phyloP scores from a whole-genome alignment of 2,888 invertebrate species.

The Ptychoptera albimana region DNA sequence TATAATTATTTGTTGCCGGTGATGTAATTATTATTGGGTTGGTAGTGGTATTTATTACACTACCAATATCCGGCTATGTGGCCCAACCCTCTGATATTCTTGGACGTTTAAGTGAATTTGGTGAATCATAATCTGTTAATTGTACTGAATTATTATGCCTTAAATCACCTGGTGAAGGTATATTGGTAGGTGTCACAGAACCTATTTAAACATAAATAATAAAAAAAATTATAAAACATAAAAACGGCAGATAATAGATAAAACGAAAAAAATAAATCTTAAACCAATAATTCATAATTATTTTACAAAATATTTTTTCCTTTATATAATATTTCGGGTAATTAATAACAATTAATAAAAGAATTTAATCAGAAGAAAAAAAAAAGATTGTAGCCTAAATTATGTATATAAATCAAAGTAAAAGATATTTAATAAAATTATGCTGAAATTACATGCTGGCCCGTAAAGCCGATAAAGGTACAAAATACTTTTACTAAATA shows the following conservation, averaged over 20 bases:
- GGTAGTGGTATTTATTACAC: slow-evolving; percentile 1
- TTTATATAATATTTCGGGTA: no score
- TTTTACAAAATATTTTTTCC: no score
- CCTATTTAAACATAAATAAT: slow-evolving; percentile 37
- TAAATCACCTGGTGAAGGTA: slow-evolving; percentile 45
- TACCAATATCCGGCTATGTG: slow-evolving; percentile 45
- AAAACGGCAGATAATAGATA: no score
- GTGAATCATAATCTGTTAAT: slow-evolving; percentile 43
- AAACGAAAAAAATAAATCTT: no score
- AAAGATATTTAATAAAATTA: not conserved
- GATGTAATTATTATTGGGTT: slow-evolving; percentile 3
- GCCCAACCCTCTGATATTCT: slow-evolving; percentile 83
- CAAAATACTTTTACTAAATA: not conserved
- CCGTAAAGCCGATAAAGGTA: not conserved
- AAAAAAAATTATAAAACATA: no score
- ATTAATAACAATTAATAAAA: no score
- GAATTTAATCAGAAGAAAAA: not conserved
- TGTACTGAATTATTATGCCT: slow-evolving; percentile 28
- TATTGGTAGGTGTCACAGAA: slow-evolving; percentile 70
- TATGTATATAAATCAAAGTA: not conserved
- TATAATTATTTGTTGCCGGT: slow-evolving; percentile 3
- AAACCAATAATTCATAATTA: not conserved
- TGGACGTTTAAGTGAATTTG: slow-evolving; percentile 53
- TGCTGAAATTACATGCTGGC: not conserved
- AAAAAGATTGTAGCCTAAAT: not conserved